Evolutionary conservation across 2,113 vertebrate species (phyloP).

Genomic region (Pimephales promelas): DNA sequence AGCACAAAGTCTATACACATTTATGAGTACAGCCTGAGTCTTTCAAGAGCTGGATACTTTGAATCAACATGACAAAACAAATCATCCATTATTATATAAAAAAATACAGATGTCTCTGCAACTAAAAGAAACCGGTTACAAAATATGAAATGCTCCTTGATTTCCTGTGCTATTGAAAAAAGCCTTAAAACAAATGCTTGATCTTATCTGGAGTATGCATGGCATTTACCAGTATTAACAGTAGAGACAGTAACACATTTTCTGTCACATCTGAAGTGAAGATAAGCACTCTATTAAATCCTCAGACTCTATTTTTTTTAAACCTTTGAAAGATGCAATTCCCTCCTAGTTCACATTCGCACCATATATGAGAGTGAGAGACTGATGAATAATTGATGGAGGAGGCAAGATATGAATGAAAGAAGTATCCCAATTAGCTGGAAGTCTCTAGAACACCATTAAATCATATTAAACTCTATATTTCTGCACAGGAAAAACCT

Average conservation of each 20-base stretch:
- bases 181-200: neutral
- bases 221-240: neutral
- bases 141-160: neutral
- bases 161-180: neutral
- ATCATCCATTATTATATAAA: neutral
- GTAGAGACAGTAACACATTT: slow-evolving; percentile 20
- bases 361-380: slow-evolving; percentile 59
- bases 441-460: neutral
- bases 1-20: slow-evolving; percentile 12
- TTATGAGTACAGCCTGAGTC: neutral
- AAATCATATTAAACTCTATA: neutral
- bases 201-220: neutral
- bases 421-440: neutral
- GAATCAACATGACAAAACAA: slow-evolving; percentile 1
- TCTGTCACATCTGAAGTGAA: slow-evolving; percentile 36
- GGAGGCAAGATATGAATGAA: slow-evolving; percentile 51
- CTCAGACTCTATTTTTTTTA: neutral
- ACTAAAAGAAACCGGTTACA: neutral
- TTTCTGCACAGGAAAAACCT: neutral
- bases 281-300: neutral
- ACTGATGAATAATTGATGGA: slow-evolving; percentile 63
- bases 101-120: neutral
- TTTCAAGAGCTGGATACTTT: neutral
- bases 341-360: slow-evolving; percentile 56
- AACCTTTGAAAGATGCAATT: slow-evolving; percentile 54